These are phyloP conservation scores for Tetranychus truncatus DNA, from an alignment of 2,888 invertebrate species.

Conservation along the genomic window DNA sequence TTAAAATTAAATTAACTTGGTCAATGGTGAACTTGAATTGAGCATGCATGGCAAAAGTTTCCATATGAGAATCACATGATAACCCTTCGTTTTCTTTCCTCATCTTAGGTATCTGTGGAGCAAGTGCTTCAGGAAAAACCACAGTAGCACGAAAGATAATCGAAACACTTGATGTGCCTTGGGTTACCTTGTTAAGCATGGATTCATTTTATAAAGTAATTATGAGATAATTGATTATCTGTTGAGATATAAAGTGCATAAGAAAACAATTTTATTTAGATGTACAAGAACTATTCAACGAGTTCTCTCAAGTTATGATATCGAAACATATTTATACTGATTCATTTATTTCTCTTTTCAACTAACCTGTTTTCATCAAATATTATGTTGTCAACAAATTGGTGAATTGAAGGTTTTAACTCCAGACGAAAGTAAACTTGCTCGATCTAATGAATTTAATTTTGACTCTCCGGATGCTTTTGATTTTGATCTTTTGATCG, in stretches of 20 bases:
- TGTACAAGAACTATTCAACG: no score
- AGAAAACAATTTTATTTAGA: no score
- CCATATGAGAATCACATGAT: background rate
- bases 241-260: no score
- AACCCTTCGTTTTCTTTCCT: background rate
- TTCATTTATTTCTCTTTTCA: background rate
- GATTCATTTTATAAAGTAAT: slow-evolving; percentile 94
- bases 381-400: background rate
- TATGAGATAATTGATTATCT: no score
- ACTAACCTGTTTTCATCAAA: background rate
- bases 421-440: slow-evolving; percentile 71
- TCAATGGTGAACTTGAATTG: no score
- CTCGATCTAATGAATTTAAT: slow-evolving; percentile 78
- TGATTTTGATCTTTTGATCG: slow-evolving; percentile 74
- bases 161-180: slow-evolving; percentile 66
- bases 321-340: background rate
- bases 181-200: slow-evolving; percentile 92
- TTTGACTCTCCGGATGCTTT: slow-evolving; percentile 99
- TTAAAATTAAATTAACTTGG: background rate
- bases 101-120: slow-evolving; percentile 75
- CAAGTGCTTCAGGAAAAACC: slow-evolving; percentile 96
- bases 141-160: slow-evolving; percentile 88
- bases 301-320: no score
- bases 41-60: no score
- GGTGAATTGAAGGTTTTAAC: slow-evolving; percentile 50